Percentiles rank a stretch among this genome's conserved stretches.
Conservation (phyloP, 2,113 vertebrate species). For the Scalopus aquaticus region DNA sequence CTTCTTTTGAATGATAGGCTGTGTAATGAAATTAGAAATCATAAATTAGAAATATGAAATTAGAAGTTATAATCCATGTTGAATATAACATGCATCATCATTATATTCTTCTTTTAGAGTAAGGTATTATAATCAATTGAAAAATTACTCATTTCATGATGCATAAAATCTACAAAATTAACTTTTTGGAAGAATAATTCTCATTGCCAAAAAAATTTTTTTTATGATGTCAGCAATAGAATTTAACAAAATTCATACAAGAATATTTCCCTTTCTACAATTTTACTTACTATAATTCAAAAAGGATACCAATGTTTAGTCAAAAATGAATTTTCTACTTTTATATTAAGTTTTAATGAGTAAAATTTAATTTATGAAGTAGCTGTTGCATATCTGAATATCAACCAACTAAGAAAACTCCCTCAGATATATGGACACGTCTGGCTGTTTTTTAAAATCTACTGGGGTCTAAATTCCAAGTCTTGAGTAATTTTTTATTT, state of each 20-base stretch:
- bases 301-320: neutral
- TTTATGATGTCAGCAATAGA: neutral
- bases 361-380: neutral
- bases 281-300: neutral
- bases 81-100: neutral
- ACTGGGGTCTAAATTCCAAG: neutral
- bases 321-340: neutral
- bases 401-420: neutral
- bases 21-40: neutral
- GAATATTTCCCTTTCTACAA: neutral
- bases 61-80: neutral
- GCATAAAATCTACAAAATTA: conserved; percentile 23
- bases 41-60: neutral
- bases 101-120: neutral
- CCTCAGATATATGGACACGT: neutral
- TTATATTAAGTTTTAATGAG: neutral
- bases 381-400: neutral
- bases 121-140: neutral
- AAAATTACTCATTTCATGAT: neutral
- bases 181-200: neutral
- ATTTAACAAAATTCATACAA: neutral
- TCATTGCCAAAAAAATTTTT: neutral
- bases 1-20: neutral
- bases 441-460: neutral
- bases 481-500: conserved; percentile 17